Conservation (phyloP, 2,113 vertebrate genomes). For the Lynx canadensis region DNA sequence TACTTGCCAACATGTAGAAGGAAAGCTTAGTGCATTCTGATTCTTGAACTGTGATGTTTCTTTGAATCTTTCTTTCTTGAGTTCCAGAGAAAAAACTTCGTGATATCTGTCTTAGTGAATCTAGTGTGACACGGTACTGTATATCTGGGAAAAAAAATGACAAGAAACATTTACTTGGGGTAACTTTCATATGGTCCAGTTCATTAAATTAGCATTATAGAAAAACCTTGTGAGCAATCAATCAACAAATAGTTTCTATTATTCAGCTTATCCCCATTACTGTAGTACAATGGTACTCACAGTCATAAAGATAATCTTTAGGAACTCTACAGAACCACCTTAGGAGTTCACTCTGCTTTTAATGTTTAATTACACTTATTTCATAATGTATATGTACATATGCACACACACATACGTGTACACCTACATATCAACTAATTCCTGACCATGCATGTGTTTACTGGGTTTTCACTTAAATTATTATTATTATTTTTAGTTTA, state of each 20-base stretch:
- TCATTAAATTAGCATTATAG: constrained; percentile 13
- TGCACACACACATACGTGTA: neutral
- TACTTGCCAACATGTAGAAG: constrained; percentile 93
- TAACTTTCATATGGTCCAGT: neutral
- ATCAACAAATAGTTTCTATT: neutral
- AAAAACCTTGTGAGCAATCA: neutral
- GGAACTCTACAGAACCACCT: neutral
- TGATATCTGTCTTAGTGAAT: constrained; percentile 85
- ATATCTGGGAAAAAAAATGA: constrained; percentile 77
- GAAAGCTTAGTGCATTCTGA: constrained; percentile 85
- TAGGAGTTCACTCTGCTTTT: neutral
- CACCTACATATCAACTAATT: neutral
- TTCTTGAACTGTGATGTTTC: constrained; percentile 81
- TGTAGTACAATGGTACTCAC: neutral
- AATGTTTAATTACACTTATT: neutral
- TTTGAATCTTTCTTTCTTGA: constrained; percentile 86
- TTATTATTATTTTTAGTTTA: neutral
- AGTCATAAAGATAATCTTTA: neutral
- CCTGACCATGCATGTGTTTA: neutral
- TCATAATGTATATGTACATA: neutral
- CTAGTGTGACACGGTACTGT: constrained; percentile 87
- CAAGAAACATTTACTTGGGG: neutral
- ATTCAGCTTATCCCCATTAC: neutral
- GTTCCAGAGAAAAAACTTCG: constrained; percentile 86
- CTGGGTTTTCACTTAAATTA: neutral